These are phyloP conservation scores for Strix uralensis DNA, from an alignment of 2,113 vertebrate species.

Conservation along the genomic window DNA sequence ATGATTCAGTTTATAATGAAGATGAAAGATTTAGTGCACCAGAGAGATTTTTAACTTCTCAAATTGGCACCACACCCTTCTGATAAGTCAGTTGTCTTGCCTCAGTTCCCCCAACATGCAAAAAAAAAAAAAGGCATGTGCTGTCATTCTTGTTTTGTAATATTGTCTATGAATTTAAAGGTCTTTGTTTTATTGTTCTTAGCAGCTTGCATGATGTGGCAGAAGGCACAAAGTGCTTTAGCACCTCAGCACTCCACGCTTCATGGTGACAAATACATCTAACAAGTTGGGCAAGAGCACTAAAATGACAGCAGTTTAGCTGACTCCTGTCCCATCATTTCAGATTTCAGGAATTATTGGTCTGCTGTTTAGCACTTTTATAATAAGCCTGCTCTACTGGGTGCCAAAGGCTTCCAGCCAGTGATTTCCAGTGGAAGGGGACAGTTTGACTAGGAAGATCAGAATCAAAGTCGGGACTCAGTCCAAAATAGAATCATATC, in stretches of 20 bases:
- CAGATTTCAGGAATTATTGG: background rate
- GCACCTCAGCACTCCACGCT: background rate
- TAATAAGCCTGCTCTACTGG: background rate
- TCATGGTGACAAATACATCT: background rate
- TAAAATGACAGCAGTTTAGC: background rate
- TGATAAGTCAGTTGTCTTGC: background rate
- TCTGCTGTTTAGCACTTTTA: background rate
- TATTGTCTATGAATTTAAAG: background rate
- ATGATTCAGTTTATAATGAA: background rate
- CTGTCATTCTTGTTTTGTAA: background rate
- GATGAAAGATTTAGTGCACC: background rate
- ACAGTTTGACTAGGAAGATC: background rate
- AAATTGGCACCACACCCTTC: background rate
- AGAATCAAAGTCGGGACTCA: background rate
- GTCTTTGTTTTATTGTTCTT: background rate
- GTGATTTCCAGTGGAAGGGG: background rate
- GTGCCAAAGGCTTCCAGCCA: background rate
- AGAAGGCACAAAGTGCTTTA: background rate
- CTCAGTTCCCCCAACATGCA: background rate
- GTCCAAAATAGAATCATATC: background rate
- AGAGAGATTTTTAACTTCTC: background rate
- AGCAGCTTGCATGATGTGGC: background rate
- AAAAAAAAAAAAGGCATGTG: background rate
- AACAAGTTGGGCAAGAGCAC: background rate
- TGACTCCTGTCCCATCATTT: background rate